These are phyloP conservation scores for Sprattus sprattus DNA, from an alignment of 2,113 vertebrate species.

Conservation along the genomic window DNA sequence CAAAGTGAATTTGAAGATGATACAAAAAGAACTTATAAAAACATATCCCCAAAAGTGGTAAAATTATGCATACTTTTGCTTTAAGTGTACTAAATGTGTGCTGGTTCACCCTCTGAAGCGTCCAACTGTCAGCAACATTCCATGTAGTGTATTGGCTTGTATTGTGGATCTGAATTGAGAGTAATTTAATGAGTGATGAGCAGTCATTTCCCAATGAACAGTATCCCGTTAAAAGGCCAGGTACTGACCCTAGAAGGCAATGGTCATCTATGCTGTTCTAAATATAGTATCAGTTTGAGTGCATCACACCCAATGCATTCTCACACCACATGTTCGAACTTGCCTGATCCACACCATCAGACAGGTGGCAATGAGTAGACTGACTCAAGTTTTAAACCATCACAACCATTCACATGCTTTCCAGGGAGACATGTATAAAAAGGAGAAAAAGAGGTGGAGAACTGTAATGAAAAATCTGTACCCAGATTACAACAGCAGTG, in stretches of 20 bases:
- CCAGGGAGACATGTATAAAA: too few species aligned
- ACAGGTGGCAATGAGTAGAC: slow-evolving; percentile 1
- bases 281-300: not conserved
- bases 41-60: too few species aligned
- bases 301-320: not conserved
- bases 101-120: not conserved
- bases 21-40: too few species aligned
- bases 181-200: not conserved
- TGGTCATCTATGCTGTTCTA: not conserved
- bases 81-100: not conserved
- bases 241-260: not conserved
- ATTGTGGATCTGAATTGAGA: not conserved
- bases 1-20: too few species aligned
- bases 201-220: too few species aligned
- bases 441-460: not conserved
- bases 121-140: not conserved
- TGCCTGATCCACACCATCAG: not conserved
- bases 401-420: not conserved
- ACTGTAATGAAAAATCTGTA: not conserved
- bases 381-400: not conserved
- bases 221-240: too few species aligned
- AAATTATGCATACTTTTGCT: too few species aligned
- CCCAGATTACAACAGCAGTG: not conserved
- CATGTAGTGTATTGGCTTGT: not conserved
- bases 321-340: not conserved